phyloP scores from a whole-genome alignment of 2,113 vertebrate genomes.

The Dasyornis broadbenti region DNA sequence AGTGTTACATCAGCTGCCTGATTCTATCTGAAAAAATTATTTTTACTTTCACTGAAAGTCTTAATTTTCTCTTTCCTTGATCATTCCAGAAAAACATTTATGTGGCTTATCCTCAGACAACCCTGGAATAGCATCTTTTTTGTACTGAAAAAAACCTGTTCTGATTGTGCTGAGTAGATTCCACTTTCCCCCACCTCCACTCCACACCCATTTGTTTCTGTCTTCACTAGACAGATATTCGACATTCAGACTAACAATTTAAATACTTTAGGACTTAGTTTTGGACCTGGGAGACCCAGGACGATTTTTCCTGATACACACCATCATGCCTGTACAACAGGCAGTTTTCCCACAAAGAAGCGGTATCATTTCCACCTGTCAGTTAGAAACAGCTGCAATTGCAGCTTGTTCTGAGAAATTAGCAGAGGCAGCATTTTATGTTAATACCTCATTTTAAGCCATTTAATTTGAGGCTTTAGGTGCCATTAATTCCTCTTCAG shows the following conservation, averaged over 20 bases:
- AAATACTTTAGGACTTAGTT: not conserved
- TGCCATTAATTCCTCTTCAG: not conserved
- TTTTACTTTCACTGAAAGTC: not conserved
- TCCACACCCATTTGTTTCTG: not conserved
- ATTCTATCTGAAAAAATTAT: not conserved
- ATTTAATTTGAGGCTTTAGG: conserved; percentile 19
- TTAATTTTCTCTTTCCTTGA: not conserved
- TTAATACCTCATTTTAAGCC: conserved; percentile 11
- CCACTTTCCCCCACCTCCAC: fast-evolving
- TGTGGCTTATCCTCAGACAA: not conserved
- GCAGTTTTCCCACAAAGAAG: not conserved
- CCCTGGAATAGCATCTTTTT: not conserved
- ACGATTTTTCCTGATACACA: not conserved
- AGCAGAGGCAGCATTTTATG: not conserved
- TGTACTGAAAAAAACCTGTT: not conserved
- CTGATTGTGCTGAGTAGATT: not conserved
- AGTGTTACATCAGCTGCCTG: not conserved
- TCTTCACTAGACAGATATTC: not conserved
- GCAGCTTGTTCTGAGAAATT: not conserved
- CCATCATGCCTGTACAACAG: not conserved
- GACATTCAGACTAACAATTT: not conserved
- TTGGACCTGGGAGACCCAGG: not conserved
- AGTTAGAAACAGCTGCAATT: not conserved
- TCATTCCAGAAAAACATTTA: not conserved
- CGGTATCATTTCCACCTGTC: not conserved